Evolutionary conservation across 2,888 invertebrate genomes (phyloP).

Genomic region (Clunio marinus): DNA sequence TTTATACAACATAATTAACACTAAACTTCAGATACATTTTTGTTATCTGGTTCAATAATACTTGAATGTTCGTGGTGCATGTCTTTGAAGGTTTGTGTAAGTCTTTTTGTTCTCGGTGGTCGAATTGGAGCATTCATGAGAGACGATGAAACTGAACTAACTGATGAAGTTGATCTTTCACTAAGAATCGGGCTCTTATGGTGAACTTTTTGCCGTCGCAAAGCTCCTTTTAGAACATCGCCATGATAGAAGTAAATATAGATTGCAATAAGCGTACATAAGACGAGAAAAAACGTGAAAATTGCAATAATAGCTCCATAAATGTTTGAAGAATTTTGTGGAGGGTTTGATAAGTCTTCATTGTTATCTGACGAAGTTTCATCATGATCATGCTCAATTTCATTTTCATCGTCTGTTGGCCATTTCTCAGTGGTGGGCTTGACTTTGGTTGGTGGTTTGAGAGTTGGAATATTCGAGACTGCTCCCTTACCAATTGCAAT

Average conservation of each 20-base stretch:
- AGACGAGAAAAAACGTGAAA: conserved; percentile 62
- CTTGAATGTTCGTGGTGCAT: conserved; percentile 3
- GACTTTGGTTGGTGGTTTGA: conserved; percentile 49
- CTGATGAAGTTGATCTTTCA: conserved; percentile 10
- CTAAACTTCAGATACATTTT: background rate
- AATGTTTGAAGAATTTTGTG: conserved; percentile 45
- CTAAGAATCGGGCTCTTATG: conserved; percentile 28
- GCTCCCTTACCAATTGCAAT: conserved; percentile 61
- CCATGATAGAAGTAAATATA: conserved; percentile 75
- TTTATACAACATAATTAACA: too few relatives aligned
- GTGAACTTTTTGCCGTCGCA: conserved; percentile 53
- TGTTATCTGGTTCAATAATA: background rate
- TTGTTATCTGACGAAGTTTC: conserved; percentile 42
- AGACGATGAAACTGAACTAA: conserved; percentile 3
- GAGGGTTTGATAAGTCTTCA: conserved; percentile 42
- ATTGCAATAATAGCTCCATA: conserved; percentile 60
- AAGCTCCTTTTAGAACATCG: conserved; percentile 61
- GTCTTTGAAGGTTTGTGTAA: conserved; percentile 41
- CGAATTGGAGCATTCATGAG: conserved; percentile 44
- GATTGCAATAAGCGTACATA: conserved; percentile 62
- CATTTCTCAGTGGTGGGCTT: conserved; percentile 41
- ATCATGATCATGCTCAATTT: conserved; percentile 35
- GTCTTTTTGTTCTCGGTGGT: conserved; percentile 48
- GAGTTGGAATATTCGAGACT: conserved; percentile 49
- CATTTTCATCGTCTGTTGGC: conserved; percentile 35